Evolutionary conservation across 2,113 vertebrate genomes (phyloP), one percentile per base, ranked within the genome.

Genomic region (Lophotis ruficrista): DNA sequence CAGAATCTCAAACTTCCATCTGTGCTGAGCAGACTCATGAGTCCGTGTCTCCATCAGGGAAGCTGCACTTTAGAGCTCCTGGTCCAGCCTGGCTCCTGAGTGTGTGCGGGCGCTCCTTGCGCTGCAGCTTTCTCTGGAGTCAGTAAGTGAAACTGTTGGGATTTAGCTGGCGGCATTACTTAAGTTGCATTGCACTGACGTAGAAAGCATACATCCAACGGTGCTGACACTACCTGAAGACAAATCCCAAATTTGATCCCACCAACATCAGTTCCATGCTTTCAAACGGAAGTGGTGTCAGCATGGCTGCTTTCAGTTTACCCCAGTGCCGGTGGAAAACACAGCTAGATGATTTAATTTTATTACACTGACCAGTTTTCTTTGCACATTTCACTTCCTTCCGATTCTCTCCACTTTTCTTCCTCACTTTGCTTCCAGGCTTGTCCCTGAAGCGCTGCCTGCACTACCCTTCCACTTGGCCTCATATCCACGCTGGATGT

Each of bases 11-110:
- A 15, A 14, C 15, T 77, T 54, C 25, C 13, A 9, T 10, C 72
- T 35, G n/a, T 33, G 68, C 27, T 0, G 2, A 66, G 56, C 51
- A 30, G 21, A 3, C 17, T 82, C 14, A 1, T 0, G 3, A 17
- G 14, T 14, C 25, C 16, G 22, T 12, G 7, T 28, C 14, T 77
- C 54, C 30, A 4, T 7, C 9, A 17, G 50, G 35, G 50, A 5
- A 2, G 3, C 22, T 38, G 60, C 23, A 9, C 12, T 21, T 19
- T 2, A 19, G 37, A n/a, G 66, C 14, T 0, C 1, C 3, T 3
- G 14, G 5, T 16, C 50, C 77, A 61, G 35, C 17, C 41, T 17
- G 14, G 7, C 4, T 2, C 19, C 66, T 5, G 6, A 2, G 33
- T 3, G 43, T 21, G 51, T 11, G 19, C 68, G 19, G 1, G 21